A percentile compares a stretch with the other conserved stretches of the same genome.
Conservation (phyloP, 2,797 vertebrate genomes). For the Chaunax sp. region DNA sequence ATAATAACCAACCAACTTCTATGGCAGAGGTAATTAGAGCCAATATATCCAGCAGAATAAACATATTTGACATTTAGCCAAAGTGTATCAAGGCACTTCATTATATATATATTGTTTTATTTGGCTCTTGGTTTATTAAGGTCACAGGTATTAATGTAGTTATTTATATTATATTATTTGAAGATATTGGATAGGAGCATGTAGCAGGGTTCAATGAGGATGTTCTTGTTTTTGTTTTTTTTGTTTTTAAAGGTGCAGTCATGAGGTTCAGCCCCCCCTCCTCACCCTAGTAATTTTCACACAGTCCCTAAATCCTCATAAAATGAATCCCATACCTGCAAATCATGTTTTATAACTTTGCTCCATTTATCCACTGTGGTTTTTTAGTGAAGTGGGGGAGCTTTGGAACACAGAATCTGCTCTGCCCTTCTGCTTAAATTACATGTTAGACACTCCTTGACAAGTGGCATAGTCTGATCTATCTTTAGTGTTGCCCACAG, state of each 20-base stretch:
- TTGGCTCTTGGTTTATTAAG: no score
- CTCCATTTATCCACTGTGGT: slow-evolving; percentile 6
- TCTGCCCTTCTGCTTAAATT: slow-evolving; percentile 66
- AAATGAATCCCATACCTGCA: neutral
- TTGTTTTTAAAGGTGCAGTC: no score
- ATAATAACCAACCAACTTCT: no score
- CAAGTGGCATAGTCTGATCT: slow-evolving; percentile 74
- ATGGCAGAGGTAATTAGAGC: no score
- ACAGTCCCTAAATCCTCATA: neutral
- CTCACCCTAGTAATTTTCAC: neutral
- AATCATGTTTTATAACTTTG: neutral
- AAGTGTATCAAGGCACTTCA: no score
- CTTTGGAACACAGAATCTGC: slow-evolving; percentile 22
- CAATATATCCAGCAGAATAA: no score
- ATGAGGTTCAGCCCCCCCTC: neutral
- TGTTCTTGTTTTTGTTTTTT: neutral
- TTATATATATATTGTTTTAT: no score
- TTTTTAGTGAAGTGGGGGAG: slow-evolving; percentile 24
- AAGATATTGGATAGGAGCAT: neutral
- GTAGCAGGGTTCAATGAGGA: neutral
- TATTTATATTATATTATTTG: no score
- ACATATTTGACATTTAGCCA: no score
- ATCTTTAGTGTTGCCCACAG: slow-evolving; percentile 76
- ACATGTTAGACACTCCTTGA: slow-evolving; percentile 59
- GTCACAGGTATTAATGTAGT: no score